These are phyloP conservation scores for Plemyria rubiginata DNA, from an alignment of 2,888 invertebrate genomes.

Conservation along the genomic window DNA sequence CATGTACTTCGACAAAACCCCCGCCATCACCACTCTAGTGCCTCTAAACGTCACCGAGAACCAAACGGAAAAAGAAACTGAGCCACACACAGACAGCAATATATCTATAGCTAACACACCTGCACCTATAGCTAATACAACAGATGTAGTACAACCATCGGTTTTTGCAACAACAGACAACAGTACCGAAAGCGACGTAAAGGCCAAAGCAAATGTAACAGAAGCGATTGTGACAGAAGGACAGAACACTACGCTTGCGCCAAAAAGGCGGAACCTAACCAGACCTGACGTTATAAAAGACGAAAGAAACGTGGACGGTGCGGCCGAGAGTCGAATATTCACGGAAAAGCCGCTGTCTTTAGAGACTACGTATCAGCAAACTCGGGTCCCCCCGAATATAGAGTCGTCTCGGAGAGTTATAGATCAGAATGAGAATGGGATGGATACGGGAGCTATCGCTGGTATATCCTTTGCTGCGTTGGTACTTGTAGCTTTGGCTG, in stretches of 20 bases:
- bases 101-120: conserved; percentile 43
- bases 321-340: conserved; percentile 72
- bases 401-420: conserved; percentile 73
- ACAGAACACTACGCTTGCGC: conserved; percentile 62
- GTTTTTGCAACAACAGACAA: conserved; percentile 69
- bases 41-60: conserved; percentile 54
- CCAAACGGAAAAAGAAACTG: conserved; percentile 37
- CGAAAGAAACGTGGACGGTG: conserved; percentile 56
- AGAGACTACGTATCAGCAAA: conserved; percentile 75
- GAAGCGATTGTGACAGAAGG: conserved; percentile 58
- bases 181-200: conserved; percentile 40
- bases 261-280: conserved; percentile 68
- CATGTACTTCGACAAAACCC: conserved; percentile 73
- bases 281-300: conserved; percentile 69
- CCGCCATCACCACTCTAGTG: conserved; percentile 49
- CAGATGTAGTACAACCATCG: conserved; percentile 53
- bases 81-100: conserved; percentile 42
- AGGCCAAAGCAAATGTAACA: conserved; percentile 53
- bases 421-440: conserved; percentile 61
- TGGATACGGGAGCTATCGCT: conserved; percentile 87
- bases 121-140: conserved; percentile 46
- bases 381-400: conserved; percentile 72
- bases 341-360: conserved; percentile 77
- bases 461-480: conserved; percentile 89
- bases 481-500: conserved; percentile 86